These are phyloP conservation scores for Drosophila mauritiana DNA, from an alignment of 1,140 invertebrate species.

Conservation along the genomic window DNA sequence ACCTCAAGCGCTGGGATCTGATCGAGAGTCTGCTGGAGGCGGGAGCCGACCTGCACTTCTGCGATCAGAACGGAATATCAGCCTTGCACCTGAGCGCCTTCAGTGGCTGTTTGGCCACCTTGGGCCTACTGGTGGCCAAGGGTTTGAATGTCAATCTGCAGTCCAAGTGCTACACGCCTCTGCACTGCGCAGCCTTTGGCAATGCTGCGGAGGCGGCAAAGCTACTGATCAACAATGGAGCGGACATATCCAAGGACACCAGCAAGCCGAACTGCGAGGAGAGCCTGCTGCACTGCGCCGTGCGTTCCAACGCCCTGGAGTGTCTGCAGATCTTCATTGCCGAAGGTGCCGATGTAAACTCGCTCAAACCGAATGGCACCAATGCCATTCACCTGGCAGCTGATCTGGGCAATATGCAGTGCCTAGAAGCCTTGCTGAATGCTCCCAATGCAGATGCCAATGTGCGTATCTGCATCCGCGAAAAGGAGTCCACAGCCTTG, in stretches of 20 bases:
- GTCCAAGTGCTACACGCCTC: conserved; percentile 89
- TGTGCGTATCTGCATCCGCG: conserved; percentile 87
- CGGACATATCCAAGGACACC: conserved; percentile 86
- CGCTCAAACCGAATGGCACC: conserved; percentile 89
- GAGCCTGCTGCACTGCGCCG: conserved; percentile 91
- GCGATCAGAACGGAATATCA: conserved; percentile 89
- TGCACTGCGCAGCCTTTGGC: conserved; percentile 93
- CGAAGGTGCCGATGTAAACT: conserved; percentile 89
- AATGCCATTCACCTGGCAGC: conserved; percentile 91
- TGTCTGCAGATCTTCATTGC: conserved; percentile 90
- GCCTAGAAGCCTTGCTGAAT: conserved; percentile 89
- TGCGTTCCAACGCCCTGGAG: conserved; percentile 90
- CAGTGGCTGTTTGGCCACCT: conserved; percentile 89
- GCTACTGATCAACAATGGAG: conserved; percentile 89
- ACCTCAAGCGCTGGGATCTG: conserved; percentile 88
- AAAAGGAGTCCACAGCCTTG: conserved; percentile 90
- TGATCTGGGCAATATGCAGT: conserved; percentile 89
- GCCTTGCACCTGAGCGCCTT: conserved; percentile 91
- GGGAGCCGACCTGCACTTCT: conserved; percentile 89
- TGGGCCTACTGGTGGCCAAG: conserved; percentile 88
- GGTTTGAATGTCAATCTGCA: conserved; percentile 89
- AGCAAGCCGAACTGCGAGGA: conserved; percentile 89
- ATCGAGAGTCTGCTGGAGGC: conserved; percentile 87
- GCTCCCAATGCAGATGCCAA: conserved; percentile 87
- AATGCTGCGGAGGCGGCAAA: conserved; percentile 90